Evolutionary conservation across 2,113 vertebrate genomes (phyloP).

Genomic region (Prunella fulvescens): DNA sequence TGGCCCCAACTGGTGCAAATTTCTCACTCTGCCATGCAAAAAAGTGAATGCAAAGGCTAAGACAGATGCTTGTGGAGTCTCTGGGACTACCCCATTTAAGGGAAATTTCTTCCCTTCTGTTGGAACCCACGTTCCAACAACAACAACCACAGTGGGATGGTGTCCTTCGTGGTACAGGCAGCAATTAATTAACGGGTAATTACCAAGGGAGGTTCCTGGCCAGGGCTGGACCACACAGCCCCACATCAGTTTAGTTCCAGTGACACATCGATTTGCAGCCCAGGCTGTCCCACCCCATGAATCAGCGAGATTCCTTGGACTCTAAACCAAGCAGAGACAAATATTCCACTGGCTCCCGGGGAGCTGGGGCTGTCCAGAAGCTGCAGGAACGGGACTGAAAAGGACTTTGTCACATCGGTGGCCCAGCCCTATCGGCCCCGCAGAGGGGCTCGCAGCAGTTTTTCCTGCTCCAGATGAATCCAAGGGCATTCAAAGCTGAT

Average conservation of each 20-base stretch:
- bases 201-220: not conserved
- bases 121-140: not conserved
- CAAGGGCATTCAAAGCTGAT: not conserved
- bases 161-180: not conserved
- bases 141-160: not conserved
- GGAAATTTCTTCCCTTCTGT: not conserved
- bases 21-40: not conserved
- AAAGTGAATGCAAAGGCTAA: not conserved
- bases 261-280: not conserved
- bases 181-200: not conserved
- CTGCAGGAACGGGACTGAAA: not conserved
- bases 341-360: not conserved
- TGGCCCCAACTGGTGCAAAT: not conserved
- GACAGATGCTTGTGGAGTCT: not conserved
- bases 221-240: not conserved
- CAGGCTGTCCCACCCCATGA: constrained; percentile 37
- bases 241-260: not conserved
- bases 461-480: constrained; percentile 21
- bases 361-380: not conserved
- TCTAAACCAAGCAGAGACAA: not conserved
- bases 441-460: not conserved
- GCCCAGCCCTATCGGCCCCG: not conserved
- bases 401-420: not conserved
- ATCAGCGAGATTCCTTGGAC: constrained; percentile 2
- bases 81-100: not conserved